phyloP scores from a whole-genome alignment of 1,140 invertebrate species.

The Anagrus nilaparvatae region DNA sequence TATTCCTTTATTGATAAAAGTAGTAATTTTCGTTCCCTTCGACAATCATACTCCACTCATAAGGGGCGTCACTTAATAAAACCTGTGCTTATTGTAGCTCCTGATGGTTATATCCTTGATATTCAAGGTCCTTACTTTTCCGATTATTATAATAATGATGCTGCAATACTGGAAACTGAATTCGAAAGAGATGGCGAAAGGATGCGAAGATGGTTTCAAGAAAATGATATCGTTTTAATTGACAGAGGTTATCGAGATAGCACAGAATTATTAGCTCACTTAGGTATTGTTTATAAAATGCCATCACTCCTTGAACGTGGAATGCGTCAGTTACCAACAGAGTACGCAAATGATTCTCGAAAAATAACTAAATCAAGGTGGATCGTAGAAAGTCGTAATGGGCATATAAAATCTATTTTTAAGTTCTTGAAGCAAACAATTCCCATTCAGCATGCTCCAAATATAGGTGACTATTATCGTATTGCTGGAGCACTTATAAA shows the following conservation, averaged over 20 bases:
- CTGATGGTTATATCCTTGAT: conserved; percentile 13
- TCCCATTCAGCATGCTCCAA: not conserved
- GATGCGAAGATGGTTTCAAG: conserved; percentile 12
- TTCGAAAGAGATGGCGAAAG: conserved; percentile 3
- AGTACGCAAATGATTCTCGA: conserved; percentile 8
- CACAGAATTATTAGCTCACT: not conserved
- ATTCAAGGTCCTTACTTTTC: conserved; percentile 15
- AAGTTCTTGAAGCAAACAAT: conserved; percentile 11
- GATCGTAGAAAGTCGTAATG: conserved; percentile 8
- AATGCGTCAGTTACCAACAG: conserved; percentile 7
- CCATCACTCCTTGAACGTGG: conserved; percentile 3
- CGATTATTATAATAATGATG: conserved; percentile 13
- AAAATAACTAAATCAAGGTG: conserved; percentile 9
- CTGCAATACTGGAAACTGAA: conserved; percentile 9
- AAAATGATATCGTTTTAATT: conserved; percentile 8
- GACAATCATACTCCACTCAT: conserved; percentile 8
- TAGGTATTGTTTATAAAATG: conserved; percentile 5
- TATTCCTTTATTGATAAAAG: conserved; percentile 12
- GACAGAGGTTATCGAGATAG: conserved; percentile 13
- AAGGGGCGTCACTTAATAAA: conserved; percentile 16
- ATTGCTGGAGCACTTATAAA: conserved; percentile 11
- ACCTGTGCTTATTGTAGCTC: conserved; percentile 7
- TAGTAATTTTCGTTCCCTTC: conserved; percentile 8
- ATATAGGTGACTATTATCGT: conserved; percentile 7
- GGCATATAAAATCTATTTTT: conserved; percentile 7